These are phyloP conservation scores for Pyrocoelia pectoralis DNA, from an alignment of 2,888 invertebrate species.

Conservation along the genomic window DNA sequence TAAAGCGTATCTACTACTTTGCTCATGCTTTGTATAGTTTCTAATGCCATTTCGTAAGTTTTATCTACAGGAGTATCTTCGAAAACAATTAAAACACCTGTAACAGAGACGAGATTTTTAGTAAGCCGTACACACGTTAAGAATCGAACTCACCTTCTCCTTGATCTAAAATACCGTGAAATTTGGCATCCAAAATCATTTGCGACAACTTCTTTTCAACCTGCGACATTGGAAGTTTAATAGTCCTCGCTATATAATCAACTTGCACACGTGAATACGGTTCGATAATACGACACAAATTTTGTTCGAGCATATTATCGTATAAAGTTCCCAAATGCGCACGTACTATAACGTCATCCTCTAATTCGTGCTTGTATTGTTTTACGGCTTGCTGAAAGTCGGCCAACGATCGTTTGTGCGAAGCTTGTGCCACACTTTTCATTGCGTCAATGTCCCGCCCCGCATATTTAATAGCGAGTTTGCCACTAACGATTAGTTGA, in stretches of 20 bases:
- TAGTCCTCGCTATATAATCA: slow-evolving; percentile 89
- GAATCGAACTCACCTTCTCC: slow-evolving; percentile 73
- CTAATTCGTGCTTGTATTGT: slow-evolving; percentile 86
- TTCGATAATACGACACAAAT: slow-evolving; percentile 97
- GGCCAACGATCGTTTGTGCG: slow-evolving; percentile 94
- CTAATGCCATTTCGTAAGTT: slow-evolving; percentile 96
- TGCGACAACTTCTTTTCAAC: slow-evolving; percentile 99
- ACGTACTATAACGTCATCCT: slow-evolving; percentile 95
- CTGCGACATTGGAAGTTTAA: slow-evolving; percentile 86
- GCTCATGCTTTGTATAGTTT: slow-evolving; percentile 98
- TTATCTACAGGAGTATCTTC: slow-evolving; percentile 94
- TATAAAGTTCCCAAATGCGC: slow-evolving; percentile 97
- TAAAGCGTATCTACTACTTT: slow-evolving; percentile 99
- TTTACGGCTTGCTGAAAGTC: slow-evolving; percentile 93
- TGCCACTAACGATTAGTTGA: slow-evolving; percentile 92
- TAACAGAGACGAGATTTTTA: slow-evolving; percentile 38
- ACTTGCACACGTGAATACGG: slow-evolving; percentile 98
- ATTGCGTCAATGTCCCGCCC: slow-evolving; percentile 97
- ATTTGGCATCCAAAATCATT: slow-evolving; percentile 99
- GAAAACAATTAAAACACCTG: slow-evolving; percentile 93
- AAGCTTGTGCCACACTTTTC: slow-evolving; percentile 95
- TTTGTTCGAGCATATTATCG: slow-evolving; percentile 99
- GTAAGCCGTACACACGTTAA: not conserved
- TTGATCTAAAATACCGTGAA: slow-evolving; percentile 97
- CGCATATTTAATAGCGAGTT: slow-evolving; percentile 95